These are phyloP conservation scores for Dendrocincla tyrannina DNA, from an alignment of 2,797 vertebrate species.

Conservation along the genomic window DNA sequence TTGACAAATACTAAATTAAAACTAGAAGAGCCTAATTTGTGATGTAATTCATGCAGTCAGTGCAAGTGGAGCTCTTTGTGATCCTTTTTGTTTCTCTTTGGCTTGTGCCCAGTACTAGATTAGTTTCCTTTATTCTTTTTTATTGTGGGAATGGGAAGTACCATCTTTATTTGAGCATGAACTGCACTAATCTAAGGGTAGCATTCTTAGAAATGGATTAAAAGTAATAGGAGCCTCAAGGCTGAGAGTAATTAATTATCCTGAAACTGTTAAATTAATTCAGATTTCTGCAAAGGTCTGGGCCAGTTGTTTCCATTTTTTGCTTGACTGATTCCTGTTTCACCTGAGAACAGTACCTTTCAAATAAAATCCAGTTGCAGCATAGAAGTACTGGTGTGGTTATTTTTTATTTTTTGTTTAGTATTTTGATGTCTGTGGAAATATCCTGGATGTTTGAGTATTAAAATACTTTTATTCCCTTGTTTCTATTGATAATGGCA, in stretches of 20 bases:
- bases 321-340: not conserved
- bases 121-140: not conserved
- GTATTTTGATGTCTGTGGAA: not conserved
- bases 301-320: not conserved
- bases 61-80: not conserved
- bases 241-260: not conserved
- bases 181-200: not conserved
- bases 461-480: not conserved
- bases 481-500: rapidly evolving
- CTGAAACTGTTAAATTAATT: not conserved
- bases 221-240: not conserved
- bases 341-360: not conserved
- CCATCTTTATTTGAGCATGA: not conserved
- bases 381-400: not conserved
- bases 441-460: not conserved
- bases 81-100: not conserved
- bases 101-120: not conserved
- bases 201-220: not conserved
- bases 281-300: not conserved
- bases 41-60: not conserved
- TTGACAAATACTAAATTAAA: not conserved
- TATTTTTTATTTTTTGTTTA: not conserved
- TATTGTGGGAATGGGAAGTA: not conserved
- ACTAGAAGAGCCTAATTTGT: not conserved
- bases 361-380: not conserved